Percentiles rank a stretch among this genome's conserved stretches.
Evolutionary conservation across 2,113 vertebrate species (phyloP).

Genomic region (Isurus oxyrinchus): DNA sequence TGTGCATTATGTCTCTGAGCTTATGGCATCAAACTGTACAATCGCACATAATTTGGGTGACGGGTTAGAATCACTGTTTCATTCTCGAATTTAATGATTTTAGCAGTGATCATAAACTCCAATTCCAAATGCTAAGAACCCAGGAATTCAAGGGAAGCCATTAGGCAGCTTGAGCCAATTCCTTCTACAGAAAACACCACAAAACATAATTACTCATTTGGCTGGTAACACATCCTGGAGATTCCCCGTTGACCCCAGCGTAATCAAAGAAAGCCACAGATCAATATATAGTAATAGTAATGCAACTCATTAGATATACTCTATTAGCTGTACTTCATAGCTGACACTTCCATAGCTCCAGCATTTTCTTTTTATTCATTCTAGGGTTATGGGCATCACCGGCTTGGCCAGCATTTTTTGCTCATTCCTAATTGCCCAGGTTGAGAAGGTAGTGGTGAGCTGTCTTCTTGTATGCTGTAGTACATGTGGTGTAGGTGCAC

Average conservation of each 20-base stretch:
- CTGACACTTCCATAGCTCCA: background rate
- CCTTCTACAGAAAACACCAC: background rate
- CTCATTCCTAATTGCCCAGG: too few species aligned
- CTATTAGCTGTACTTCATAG: background rate
- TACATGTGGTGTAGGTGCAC: too few species aligned
- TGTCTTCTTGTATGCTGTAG: too few species aligned
- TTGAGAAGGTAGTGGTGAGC: too few species aligned
- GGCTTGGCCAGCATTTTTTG: too few species aligned
- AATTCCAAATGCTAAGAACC: background rate
- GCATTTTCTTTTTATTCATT: too few species aligned
- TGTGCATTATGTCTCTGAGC: background rate
- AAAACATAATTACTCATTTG: background rate
- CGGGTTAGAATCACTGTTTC: background rate
- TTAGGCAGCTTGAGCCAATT: background rate
- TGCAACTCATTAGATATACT: background rate
- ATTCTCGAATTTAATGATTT: background rate
- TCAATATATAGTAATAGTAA: too few species aligned
- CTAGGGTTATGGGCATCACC: too few species aligned
- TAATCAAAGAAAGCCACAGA: background rate
- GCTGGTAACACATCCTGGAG: background rate
- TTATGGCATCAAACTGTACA: background rate
- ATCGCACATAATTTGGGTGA: background rate
- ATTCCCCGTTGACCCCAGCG: background rate
- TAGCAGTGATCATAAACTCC: background rate
- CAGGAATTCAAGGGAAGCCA: background rate